Percentiles rank a stretch among this genome's conserved stretches.
Evolutionary conservation across 2,888 invertebrate genomes (phyloP).

Genomic region (Acrobasis consociella): DNA sequence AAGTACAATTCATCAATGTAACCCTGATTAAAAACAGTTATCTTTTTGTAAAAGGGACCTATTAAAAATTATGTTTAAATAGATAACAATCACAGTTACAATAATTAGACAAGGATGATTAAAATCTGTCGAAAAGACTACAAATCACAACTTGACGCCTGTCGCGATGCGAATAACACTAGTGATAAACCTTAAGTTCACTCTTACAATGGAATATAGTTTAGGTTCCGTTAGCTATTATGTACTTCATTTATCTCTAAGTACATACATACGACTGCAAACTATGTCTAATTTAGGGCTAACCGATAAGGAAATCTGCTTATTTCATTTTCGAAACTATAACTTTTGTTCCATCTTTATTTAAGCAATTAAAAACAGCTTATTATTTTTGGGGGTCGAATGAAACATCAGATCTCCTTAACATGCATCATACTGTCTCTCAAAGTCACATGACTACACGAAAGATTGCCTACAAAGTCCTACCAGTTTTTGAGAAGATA

Average conservation of each 20-base stretch:
- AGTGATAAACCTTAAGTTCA: conserved; percentile 71
- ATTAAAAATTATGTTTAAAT: conserved; percentile 32
- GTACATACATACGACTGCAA: conserved; percentile 59
- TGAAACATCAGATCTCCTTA: conserved; percentile 17
- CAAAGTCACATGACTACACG: not conserved
- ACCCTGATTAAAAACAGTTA: not conserved
- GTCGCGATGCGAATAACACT: conserved; percentile 61
- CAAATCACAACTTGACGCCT: conserved; percentile 72
- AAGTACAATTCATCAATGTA: no score
- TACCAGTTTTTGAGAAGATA: conserved; percentile 39
- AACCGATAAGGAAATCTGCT: conserved; percentile 32
- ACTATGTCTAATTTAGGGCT: conserved; percentile 49
- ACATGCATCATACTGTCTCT: not conserved
- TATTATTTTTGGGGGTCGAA: not conserved
- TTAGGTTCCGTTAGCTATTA: conserved; percentile 70
- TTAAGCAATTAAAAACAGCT: not conserved
- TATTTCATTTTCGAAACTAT: conserved; percentile 13
- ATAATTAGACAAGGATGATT: conserved; percentile 58
- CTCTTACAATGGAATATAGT: conserved; percentile 73
- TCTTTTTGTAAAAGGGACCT: conserved; percentile 7
- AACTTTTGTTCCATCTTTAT: not conserved
- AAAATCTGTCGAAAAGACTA: conserved; percentile 73
- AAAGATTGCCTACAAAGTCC: conserved; percentile 10
- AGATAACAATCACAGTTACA: conserved; percentile 68
- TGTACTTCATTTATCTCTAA: conserved; percentile 73